Percentiles rank a stretch among this genome's conserved stretches.
phyloP scores from a whole-genome alignment of 2,797 vertebrate genomes.

The Echiichthys vipera region DNA sequence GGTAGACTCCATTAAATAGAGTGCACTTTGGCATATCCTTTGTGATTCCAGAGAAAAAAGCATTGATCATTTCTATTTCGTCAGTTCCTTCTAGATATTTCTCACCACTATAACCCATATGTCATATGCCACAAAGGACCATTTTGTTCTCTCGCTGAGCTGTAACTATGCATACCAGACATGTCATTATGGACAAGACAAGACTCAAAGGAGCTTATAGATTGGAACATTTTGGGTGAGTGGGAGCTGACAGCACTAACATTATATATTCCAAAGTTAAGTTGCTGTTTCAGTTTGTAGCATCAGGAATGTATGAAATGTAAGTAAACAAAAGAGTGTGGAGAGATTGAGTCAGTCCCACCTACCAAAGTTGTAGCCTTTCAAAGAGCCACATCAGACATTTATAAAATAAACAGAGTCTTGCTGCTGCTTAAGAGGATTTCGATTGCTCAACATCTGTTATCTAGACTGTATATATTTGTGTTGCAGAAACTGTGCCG shows the following conservation, averaged over 20 bases:
- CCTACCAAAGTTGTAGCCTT: not conserved
- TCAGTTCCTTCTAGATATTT: not conserved
- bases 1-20: constrained; percentile 3
- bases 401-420: not conserved
- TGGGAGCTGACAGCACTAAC: not conserved
- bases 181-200: not conserved
- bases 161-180: not conserved
- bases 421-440: too few relatives aligned
- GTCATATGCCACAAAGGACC: too few relatives aligned
- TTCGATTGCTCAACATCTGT: not conserved
- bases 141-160: not conserved
- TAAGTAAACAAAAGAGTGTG: constrained; percentile 6
- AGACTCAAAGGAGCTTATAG: not conserved
- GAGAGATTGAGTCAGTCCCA: not conserved
- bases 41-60: not conserved
- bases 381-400: not conserved
- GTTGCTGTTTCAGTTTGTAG: not conserved
- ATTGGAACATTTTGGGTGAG: not conserved
- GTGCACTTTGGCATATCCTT: not conserved
- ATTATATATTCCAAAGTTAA: not conserved
- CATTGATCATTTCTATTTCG: not conserved
- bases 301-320: constrained; percentile 41
- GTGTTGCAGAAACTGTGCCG: too few relatives aligned
- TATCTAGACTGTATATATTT: not conserved
- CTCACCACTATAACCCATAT: not conserved